Conservation (phyloP, 1,140 invertebrate species). For the Nasonia vitripennis region DNA sequence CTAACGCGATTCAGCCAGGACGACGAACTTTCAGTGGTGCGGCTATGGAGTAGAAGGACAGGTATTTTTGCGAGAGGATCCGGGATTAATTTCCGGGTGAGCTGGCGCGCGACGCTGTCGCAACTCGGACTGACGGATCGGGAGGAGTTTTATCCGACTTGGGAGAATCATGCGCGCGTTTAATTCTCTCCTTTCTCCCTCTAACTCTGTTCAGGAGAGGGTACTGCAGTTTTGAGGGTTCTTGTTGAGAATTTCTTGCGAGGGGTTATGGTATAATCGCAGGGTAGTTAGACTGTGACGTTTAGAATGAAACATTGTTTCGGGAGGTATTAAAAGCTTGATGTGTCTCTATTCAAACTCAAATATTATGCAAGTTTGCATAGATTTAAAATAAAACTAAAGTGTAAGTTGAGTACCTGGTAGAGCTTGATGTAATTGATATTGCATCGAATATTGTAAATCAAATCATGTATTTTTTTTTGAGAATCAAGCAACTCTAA, state of each 20-base stretch:
- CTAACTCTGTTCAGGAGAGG: not conserved
- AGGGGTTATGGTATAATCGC: not conserved
- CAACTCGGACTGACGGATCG: not conserved
- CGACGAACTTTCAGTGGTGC: not conserved
- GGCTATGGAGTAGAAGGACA: not conserved
- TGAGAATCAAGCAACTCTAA: too few relatives aligned
- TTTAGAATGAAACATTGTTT: not conserved
- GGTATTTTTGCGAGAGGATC: not conserved
- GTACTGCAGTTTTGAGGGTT: constrained; percentile 15
- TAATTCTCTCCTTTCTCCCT: not conserved
- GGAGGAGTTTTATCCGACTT: not conserved
- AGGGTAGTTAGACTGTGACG: not conserved
- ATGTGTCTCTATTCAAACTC: not conserved
- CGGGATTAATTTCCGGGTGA: not conserved
- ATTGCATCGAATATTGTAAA: too few relatives aligned
- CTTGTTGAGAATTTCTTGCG: constrained; percentile 2
- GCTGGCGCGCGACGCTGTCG: not conserved
- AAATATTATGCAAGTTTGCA: not conserved
- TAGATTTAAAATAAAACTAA: not conserved
- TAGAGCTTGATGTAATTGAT: too few relatives aligned
- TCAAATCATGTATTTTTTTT: too few relatives aligned
- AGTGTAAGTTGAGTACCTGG: not conserved
- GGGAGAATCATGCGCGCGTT: not conserved
- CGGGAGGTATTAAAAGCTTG: not conserved
- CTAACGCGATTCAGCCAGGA: constrained; percentile 9